Conservation (phyloP, 2,888 invertebrate species). For the Rotaria sp. region DNA sequence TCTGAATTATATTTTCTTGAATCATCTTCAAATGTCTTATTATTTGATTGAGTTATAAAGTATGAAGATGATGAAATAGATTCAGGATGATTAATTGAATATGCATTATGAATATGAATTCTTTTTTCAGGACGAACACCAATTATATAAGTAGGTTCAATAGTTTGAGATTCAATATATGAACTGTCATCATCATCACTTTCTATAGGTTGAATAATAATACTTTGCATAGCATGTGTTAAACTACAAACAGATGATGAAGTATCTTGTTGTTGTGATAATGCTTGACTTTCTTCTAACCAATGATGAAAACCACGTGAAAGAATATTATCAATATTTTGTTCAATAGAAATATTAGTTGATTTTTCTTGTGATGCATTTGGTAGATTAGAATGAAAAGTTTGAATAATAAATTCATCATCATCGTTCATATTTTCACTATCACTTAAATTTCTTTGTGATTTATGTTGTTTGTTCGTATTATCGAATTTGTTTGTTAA, state of each 20-base stretch:
- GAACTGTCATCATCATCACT: background rate
- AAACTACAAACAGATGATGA: background rate
- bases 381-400: background rate
- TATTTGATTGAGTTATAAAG: background rate
- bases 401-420: background rate
- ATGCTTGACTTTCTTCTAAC: background rate
- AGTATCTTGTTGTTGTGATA: background rate
- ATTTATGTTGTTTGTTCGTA: background rate
- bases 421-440: background rate
- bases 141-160: background rate
- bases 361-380: background rate
- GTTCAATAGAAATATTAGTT: background rate
- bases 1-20: background rate
- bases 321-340: background rate
- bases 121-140: background rate
- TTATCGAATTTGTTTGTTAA: background rate
- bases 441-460: background rate
- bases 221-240: background rate
- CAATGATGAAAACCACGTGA: slow-evolving; percentile 6
- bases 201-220: background rate
- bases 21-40: background rate
- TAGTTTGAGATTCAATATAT: too few relatives aligned
- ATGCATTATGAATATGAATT: background rate
- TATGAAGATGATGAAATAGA: background rate
- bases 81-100: background rate